Percentiles rank a stretch among this genome's conserved stretches.
These are phyloP conservation scores for Petrocephalus zakoni DNA, from an alignment of 2,113 vertebrate species.

Conservation along the genomic window DNA sequence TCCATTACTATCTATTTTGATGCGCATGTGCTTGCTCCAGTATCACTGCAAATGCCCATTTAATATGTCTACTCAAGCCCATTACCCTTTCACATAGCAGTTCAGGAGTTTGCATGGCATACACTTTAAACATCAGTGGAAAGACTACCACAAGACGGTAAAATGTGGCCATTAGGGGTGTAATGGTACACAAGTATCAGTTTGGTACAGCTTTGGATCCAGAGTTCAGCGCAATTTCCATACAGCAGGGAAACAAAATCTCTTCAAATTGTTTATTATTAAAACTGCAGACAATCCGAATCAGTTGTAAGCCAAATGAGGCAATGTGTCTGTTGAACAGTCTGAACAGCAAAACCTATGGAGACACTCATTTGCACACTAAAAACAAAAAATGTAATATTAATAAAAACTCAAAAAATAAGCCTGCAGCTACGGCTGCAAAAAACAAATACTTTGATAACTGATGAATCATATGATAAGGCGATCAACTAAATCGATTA, in stretches of 20 bases:
- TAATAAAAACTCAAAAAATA: background rate
- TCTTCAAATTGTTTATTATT: background rate
- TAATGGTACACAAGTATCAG: background rate
- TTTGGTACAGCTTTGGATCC: background rate
- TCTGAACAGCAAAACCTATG: background rate
- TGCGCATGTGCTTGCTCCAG: background rate
- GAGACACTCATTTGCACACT: background rate
- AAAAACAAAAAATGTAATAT: background rate
- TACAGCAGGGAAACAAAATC: background rate
- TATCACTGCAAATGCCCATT: background rate
- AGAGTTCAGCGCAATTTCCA: background rate
- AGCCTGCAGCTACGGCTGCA: background rate
- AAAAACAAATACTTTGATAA: background rate
- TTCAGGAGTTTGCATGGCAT: background rate
- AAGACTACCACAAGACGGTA: background rate
- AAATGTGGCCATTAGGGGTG: background rate
- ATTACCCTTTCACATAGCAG: background rate
- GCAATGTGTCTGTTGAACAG: background rate
- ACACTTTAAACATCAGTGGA: background rate
- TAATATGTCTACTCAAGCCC: background rate
- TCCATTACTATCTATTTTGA: conserved; percentile 8
- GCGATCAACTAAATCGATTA: background rate
- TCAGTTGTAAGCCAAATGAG: background rate
- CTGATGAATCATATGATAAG: background rate
- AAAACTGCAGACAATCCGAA: background rate